Base-by-base conservation (phyloP, 2,113 vertebrate genomes). In the Oenanthe oenanthe region DNA sequence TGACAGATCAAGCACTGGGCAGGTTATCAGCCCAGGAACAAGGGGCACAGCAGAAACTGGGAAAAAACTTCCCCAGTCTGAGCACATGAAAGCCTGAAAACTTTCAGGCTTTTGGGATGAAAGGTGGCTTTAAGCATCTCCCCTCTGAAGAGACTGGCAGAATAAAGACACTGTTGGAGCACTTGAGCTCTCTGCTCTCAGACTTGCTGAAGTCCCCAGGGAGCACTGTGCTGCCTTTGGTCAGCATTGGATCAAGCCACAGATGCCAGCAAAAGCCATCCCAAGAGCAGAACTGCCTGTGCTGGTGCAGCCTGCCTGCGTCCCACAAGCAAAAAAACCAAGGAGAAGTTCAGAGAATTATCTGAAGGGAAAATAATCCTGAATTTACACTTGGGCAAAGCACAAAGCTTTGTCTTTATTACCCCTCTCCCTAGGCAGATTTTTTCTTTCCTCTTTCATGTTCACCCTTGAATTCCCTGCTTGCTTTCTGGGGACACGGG, bases 211-310 rank as follows among this genome's bases (percentile, higher is more conserved):
- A 72, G 76, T 9, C 80, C 36, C 50, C 17, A 22, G 76, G 77
- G 86, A 76, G 40, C 75, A 54, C 2, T 2, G 3, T 10, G 1
- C 3, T 47, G 77, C 60, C 87, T 95, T 92, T 80, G 79, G 88
- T 79, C 93, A 96, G 71, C 78, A 62, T 28, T 60, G 92, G 63
- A 93, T 95, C 67, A 79, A 93, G 85, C 81, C 74, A 67, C 43
- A 50, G 40, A 89, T 58, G 66, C 93, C 56, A 75, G 50, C 16
- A 32, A 85, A 93, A 95, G 78, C 54, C n/a, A 50, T 20, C 51
- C 67, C 70, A 76, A 82, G 50, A 34, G 48, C 4, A 85, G 42
- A 32, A 51, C 9, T 21, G 42, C 47, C 80, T 58, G 29, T 72
- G 63, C 57, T 42, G 40, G 45, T 31, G 22, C 36, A 67, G 60